Evolutionary conservation across 2,113 vertebrate species (phyloP), one percentile per base, ranked within the genome.

Genomic region (Marmota monax): DNA sequence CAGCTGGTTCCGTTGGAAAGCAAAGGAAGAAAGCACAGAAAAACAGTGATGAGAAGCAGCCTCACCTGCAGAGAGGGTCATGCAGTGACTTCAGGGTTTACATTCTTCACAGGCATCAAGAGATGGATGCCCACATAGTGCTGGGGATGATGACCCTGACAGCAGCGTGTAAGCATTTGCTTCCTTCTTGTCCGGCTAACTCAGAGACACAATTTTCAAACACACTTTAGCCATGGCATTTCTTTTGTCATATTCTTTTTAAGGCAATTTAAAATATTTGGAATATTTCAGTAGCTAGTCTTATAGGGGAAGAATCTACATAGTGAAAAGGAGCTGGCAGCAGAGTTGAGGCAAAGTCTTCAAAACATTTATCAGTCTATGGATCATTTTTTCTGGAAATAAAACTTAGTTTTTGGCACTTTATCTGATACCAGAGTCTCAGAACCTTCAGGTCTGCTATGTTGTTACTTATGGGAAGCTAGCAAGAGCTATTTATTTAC

Each of bases 1-100:
- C 99, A 99, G n/a, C 99, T 99, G 98, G 94, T 96, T n/a, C 63
- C 93, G 79, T 79, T 27, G 88, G 22, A 95, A 23, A 97, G 58
- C 1, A 70, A 95, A 77, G 96, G 90, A 92, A 91, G 92, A 98
- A 79, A 99, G 65, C 53, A 98, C 3, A 98, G 74, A 85, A 96
- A 37, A 96, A 97, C 2, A 92, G 70, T 1, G 9, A 67, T 99
- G 86, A 99, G 98, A 96, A 97, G 56, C 37, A 76, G 48, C 13
- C 29, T 45, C 32, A 65, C 58, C 83, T 94, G 91, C 23, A 95
- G 65, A n/a, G 13, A 93, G 16, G 14, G 39, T 42, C 77, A 37
- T 69, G 79, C 23, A 8, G 23, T 25, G 70, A 76, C 27, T 34
- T 58, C 34, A 78, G 86, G 80, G 18, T 25, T 73, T 67, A 34